These are phyloP conservation scores for Anabacerthia variegaticeps DNA, from an alignment of 2,797 vertebrate genomes.

Conservation along the genomic window DNA sequence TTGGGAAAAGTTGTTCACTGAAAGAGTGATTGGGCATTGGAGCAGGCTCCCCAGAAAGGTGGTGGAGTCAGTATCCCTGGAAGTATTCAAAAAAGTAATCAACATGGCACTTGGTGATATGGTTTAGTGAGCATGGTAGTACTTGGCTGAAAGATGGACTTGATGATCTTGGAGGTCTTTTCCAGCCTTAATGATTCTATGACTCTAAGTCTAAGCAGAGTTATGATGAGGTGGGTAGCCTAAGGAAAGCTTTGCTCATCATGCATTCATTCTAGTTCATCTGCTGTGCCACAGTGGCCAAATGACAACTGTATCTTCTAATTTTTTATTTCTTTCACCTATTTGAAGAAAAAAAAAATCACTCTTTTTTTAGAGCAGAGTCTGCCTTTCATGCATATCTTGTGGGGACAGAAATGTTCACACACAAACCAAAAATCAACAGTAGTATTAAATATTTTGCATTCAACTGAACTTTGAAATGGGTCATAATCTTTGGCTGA, in stretches of 20 bases:
- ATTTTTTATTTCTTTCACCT: neutral
- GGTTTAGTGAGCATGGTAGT: neutral
- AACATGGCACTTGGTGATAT: neutral
- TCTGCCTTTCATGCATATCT: neutral
- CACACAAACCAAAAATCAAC: neutral
- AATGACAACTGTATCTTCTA: neutral
- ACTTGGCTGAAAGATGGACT: no score
- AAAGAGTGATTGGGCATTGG: neutral
- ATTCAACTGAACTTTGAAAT: slow-evolving; percentile 18
- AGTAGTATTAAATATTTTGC: neutral
- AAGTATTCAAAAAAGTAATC: neutral
- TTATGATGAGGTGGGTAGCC: neutral
- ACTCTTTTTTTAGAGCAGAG: neutral
- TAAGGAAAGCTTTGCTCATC: neutral
- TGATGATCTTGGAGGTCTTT: neutral
- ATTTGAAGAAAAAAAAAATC: neutral
- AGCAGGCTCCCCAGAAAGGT: neutral
- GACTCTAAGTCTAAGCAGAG: neutral
- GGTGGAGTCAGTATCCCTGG: neutral
- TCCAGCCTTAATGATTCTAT: neutral
- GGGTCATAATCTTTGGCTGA: neutral
- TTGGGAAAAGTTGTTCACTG: neutral
- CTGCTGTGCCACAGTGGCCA: neutral
- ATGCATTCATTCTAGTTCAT: neutral
- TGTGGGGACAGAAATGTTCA: neutral